Evolutionary conservation across 1,140 invertebrate genomes (phyloP), one percentile per base, ranked within the genome.

Genomic region (Manduca sexta): DNA sequence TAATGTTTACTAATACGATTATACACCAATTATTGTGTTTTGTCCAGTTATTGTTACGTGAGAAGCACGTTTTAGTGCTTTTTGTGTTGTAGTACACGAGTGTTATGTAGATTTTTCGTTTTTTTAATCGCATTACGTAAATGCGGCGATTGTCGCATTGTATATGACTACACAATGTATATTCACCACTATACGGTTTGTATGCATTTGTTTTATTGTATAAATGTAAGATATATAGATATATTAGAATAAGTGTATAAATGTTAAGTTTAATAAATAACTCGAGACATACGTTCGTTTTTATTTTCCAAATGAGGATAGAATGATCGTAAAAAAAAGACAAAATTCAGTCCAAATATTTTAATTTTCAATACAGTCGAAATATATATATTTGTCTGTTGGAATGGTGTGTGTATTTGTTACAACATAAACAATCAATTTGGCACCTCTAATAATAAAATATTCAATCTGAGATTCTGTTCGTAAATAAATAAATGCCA

Each of bases 11-110:
- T 48, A 48, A 48, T 43, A 39, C 51, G 40, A 53, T 45, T 40
- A 45, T 53, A 38, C 34, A 16, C 16, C 37, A 17, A 17, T 39
- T 29, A n/a, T 29, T 46, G 11, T 46, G 35, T 38, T 29, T n/a
- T 29, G 14, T 38, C 13, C 11, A 10, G 2, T 16, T 31, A 39
- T 42, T 49, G 38, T 55, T 7, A 38, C 30, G 35, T n/a, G 6
- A 56, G 45, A 45, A 69, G 76, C 75, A 74, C 78, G 78, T 82
- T 82, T 82, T 82, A 82, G 78, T 80, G 78, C 78, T 75, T 51
- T 44, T 53, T 58, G 50, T 54, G 48, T 62, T 15, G 40, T 42
- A 21, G 40, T 29, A 35, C 33, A 12, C 33, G 33, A 35, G 33
- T 35, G 33, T 35, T n/a, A n/a, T 35, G 33, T 35, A 35, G 33